Evolutionary conservation across 2,797 vertebrate species (phyloP).

Genomic region (Garrulus glandarius): DNA sequence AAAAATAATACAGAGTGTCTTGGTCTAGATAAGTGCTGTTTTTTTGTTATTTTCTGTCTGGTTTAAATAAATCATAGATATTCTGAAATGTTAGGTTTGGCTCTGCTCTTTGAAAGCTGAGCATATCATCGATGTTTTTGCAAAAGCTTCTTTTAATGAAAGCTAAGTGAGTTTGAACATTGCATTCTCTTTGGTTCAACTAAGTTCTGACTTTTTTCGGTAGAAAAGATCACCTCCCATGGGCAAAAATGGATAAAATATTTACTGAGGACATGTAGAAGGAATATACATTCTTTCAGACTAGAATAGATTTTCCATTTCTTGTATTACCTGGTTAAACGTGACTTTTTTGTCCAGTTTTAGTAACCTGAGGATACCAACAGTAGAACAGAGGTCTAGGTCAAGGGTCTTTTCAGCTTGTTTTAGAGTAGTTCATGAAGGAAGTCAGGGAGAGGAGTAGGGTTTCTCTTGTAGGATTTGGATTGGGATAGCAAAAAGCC

Average conservation of each 20-base stretch:
- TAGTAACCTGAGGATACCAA: background rate
- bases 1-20: background rate
- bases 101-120: background rate
- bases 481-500: background rate
- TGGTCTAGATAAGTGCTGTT: background rate
- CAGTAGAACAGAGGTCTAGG: background rate
- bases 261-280: background rate
- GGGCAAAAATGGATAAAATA: background rate
- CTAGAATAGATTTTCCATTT: background rate
- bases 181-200: background rate
- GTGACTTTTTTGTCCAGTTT: background rate
- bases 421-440: background rate
- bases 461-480: background rate
- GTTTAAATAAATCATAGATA: background rate
- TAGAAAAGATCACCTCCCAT: background rate
- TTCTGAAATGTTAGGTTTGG: background rate
- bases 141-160: background rate
- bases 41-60: background rate
- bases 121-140: background rate
- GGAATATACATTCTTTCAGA: background rate
- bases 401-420: background rate
- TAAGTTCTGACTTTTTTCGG: background rate
- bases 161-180: background rate
- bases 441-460: background rate
- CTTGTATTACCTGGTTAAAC: background rate